phyloP scores from a whole-genome alignment of 2,113 vertebrate genomes.

The Lophochroa leadbeateri region DNA sequence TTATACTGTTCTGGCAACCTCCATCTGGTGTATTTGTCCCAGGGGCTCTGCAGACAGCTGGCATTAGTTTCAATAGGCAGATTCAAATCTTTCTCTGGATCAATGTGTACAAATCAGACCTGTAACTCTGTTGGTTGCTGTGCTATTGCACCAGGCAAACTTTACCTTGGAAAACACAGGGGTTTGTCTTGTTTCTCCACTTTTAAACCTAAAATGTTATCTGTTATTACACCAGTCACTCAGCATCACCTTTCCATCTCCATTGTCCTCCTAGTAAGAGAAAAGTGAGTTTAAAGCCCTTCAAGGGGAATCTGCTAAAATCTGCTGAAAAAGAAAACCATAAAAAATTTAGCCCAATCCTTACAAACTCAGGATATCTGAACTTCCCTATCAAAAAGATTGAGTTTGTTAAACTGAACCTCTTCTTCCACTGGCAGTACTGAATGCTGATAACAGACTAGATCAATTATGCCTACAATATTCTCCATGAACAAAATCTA shows the following conservation, averaged over 20 bases:
- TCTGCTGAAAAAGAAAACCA: not conserved
- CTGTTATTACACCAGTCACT: not conserved
- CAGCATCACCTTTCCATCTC: not conserved
- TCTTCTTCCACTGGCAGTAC: not conserved
- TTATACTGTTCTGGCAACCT: conserved; percentile 47
- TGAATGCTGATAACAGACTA: not conserved
- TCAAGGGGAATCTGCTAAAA: not conserved
- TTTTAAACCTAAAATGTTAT: not conserved
- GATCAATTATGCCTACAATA: not conserved
- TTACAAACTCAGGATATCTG: not conserved
- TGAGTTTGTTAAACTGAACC: not conserved
- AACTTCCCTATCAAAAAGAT: not conserved
- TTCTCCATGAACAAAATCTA: not conserved
- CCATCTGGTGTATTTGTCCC: conserved; percentile 49
- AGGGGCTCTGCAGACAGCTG: conserved; percentile 36
- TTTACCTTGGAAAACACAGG: not conserved
- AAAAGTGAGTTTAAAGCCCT: not conserved
- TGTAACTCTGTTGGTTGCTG: not conserved
- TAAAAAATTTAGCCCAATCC: not conserved
- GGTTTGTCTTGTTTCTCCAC: not conserved
- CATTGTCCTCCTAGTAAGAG: not conserved
- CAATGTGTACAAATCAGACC: conserved; percentile 15
- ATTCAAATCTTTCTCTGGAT: conserved; percentile 30
- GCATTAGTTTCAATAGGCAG: conserved; percentile 20
- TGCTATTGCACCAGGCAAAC: not conserved